Percentiles rank a stretch among this genome's conserved stretches.
Evolutionary conservation across 2,113 vertebrate species (phyloP).

Genomic region (Planiliza haematocheilus): DNA sequence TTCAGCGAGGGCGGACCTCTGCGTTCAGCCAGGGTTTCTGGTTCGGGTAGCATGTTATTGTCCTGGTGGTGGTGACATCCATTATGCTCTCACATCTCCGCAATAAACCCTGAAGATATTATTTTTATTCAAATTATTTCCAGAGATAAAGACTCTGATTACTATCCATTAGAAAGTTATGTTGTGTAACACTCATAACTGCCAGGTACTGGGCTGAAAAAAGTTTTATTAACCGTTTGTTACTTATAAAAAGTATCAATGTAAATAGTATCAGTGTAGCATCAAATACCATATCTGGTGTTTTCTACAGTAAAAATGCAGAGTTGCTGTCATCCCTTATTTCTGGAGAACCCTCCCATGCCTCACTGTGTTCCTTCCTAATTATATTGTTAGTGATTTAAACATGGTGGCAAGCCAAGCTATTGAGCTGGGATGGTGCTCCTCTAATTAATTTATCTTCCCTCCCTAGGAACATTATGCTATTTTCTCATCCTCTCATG

Average conservation of each 20-base stretch:
- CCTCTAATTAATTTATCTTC: slow-evolving; percentile 62
- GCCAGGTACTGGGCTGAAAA: not conserved
- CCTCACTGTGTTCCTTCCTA: slow-evolving; percentile 36
- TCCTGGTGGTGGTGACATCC: too few relatives aligned
- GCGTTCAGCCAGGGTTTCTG: too few relatives aligned
- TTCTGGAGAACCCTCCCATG: slow-evolving; percentile 33
- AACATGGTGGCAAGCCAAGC: slow-evolving; percentile 52
- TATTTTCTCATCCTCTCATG: slow-evolving; percentile 23
- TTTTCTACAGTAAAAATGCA: slow-evolving; percentile 32
- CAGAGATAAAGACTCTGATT: too few relatives aligned
- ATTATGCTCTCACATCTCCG: too few relatives aligned
- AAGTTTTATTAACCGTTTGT: not conserved
- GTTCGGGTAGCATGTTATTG: too few relatives aligned
- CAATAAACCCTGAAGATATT: too few relatives aligned
- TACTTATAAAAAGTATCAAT: too few relatives aligned
- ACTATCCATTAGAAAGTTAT: too few relatives aligned
- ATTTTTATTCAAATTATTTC: too few relatives aligned
- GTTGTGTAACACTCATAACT: not conserved
- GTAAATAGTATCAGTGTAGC: not conserved
- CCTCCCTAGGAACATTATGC: slow-evolving; percentile 39
- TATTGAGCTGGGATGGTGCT: slow-evolving; percentile 46
- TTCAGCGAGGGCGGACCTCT: too few relatives aligned
- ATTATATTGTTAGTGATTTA: slow-evolving; percentile 59
- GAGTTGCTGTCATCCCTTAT: slow-evolving; percentile 34
- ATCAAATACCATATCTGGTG: slow-evolving; percentile 22